Conservation (phyloP, 2,113 vertebrate genomes). For the Atherinomorus stipes region DNA sequence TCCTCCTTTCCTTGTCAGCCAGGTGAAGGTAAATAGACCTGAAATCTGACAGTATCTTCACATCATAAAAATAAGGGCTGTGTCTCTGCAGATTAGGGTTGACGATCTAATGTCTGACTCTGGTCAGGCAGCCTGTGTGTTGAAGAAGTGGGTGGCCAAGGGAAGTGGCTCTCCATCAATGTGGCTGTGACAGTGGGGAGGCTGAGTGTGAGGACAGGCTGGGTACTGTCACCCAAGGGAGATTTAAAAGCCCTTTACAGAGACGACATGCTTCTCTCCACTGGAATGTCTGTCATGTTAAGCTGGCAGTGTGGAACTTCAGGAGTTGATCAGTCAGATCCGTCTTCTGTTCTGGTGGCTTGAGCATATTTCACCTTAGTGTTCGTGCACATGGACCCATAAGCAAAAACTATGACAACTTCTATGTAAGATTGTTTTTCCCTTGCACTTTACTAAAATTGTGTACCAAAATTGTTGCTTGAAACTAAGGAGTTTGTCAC, state of each 20-base stretch:
- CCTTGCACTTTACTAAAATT: too few relatives aligned
- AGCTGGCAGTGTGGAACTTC: slow-evolving; percentile 27
- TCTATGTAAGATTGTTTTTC: background rate
- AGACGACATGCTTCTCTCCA: slow-evolving; percentile 32
- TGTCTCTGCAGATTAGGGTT: slow-evolving; percentile 28
- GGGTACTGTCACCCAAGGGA: slow-evolving; percentile 58
- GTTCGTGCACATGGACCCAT: background rate
- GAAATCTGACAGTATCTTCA: slow-evolving; percentile 8
- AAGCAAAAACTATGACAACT: background rate
- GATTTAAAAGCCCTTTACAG: slow-evolving; percentile 61
- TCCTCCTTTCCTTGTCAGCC: background rate
- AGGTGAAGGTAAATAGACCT: background rate
- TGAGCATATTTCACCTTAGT: background rate
- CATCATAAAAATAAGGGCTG: slow-evolving; percentile 10
- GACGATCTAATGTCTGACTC: slow-evolving; percentile 43
- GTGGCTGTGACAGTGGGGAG: slow-evolving; percentile 49
- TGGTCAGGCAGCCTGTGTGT: slow-evolving; percentile 13
- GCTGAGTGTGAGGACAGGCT: slow-evolving; percentile 51
- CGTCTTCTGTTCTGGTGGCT: background rate
- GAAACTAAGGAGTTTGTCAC: background rate
- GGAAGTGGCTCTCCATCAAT: slow-evolving; percentile 33
- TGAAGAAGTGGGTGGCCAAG: background rate
- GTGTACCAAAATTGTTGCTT: background rate
- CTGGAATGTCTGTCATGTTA: slow-evolving; percentile 41
- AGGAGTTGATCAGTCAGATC: background rate